phyloP scores from a whole-genome alignment of 1,140 invertebrate genomes.

The Drosophila setifemur region DNA sequence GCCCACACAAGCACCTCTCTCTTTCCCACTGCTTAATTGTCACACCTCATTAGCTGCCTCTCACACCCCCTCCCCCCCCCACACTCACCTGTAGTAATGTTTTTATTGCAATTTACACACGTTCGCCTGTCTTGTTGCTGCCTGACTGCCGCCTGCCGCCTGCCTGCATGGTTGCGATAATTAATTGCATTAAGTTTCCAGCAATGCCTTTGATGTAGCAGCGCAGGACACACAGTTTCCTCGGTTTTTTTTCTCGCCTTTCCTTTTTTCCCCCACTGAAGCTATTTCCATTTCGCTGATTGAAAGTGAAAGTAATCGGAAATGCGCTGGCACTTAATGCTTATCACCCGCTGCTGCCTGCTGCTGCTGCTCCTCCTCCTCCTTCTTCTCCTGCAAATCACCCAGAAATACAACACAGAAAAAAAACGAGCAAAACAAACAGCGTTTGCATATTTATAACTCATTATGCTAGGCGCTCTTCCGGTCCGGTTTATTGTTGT shows the following conservation, averaged over 20 bases:
- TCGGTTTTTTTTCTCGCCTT: neutral
- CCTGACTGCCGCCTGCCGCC: too few species aligned
- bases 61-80: conserved; percentile 12
- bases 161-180: neutral
- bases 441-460: conserved; percentile 24
- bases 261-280: neutral
- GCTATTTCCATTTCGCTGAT: neutral
- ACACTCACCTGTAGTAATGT: conserved; percentile 54
- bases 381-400: neutral
- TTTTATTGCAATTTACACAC: conserved; percentile 65
- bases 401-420: neutral
- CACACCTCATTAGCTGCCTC: conserved; percentile 66
- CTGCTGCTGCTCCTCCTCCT: too few species aligned
- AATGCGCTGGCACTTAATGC: conserved; percentile 9
- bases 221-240: neutral
- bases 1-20: neutral
- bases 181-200: conserved; percentile 47
- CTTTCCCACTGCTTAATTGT: conserved; percentile 55
- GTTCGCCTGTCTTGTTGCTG: conserved; percentile 16
- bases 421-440: conserved; percentile 6
- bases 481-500: conserved; percentile 25
- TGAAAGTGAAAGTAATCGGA: conserved; percentile 28
- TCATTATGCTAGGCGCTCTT: conserved; percentile 66
- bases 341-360: too few species aligned
- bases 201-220: neutral